Conservation (phyloP, 2,888 invertebrate genomes). For the Capitulum mitella region DNA sequence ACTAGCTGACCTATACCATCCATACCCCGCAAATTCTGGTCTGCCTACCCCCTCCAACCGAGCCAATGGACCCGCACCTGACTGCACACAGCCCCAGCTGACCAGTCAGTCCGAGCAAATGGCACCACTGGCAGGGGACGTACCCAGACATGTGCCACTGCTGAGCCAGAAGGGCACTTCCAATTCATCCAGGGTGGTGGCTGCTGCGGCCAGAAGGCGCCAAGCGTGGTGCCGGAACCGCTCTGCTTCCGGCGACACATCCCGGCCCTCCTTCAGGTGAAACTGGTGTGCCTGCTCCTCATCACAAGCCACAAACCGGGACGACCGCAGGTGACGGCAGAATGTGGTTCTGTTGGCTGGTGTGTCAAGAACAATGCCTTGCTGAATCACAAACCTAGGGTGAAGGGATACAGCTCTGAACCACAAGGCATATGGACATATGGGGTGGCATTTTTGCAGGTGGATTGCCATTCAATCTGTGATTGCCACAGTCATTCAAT, state of each 20-base stretch:
- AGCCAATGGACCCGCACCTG: too few species aligned
- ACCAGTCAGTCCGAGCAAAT: not conserved
- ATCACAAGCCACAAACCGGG: not conserved
- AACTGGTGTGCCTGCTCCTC: not conserved
- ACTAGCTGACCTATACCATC: too few species aligned
- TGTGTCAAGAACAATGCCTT: too few species aligned
- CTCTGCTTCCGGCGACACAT: not conserved
- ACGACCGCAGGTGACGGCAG: not conserved
- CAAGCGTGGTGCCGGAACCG: conserved; percentile 46
- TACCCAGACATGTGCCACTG: conserved; percentile 50
- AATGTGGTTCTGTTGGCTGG: not conserved
- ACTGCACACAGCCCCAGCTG: too few species aligned
- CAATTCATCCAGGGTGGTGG: conserved; percentile 45
- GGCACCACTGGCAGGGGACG: conserved; percentile 15
- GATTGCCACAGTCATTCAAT: too few species aligned
- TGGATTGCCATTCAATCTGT: too few species aligned
- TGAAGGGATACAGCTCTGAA: too few species aligned
- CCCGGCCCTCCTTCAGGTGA: not conserved
- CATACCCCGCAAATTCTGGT: too few species aligned
- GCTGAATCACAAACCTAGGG: too few species aligned
- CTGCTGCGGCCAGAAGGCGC: conserved; percentile 45
- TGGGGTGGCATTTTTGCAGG: too few species aligned
- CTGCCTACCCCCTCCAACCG: too few species aligned
- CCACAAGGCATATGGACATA: too few species aligned
- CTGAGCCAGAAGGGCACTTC: conserved; percentile 50